These are phyloP conservation scores for Tribolium madens DNA, from an alignment of 1,140 invertebrate species.

Conservation along the genomic window DNA sequence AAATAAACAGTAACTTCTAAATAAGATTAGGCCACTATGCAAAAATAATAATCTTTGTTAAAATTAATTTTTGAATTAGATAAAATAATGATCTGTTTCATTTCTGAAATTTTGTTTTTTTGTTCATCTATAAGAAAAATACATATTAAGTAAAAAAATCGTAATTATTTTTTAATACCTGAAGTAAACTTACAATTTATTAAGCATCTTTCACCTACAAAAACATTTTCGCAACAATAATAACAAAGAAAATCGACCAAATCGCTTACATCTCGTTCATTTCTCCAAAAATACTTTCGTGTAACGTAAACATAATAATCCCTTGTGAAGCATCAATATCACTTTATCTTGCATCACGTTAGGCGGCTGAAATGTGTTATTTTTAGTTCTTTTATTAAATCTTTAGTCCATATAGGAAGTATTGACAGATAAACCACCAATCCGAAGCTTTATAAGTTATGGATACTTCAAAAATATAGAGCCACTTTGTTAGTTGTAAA, in stretches of 20 bases:
- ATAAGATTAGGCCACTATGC: no score
- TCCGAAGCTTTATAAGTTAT: neutral
- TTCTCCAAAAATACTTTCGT: neutral
- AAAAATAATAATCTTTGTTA: no score
- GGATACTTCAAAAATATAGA: neutral
- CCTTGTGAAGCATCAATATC: slow-evolving; percentile 17
- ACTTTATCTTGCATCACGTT: slow-evolving; percentile 15
- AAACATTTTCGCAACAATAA: neutral
- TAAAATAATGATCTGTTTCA: no score
- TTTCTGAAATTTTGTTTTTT: no score
- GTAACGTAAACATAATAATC: slow-evolving; percentile 18
- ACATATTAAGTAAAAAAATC: no score
- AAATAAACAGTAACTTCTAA: no score
- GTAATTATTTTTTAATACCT: neutral
- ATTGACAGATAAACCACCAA: neutral
- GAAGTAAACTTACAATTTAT: neutral
- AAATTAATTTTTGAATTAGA: no score
- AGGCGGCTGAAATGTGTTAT: slow-evolving; percentile 4
- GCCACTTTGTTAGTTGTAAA: neutral
- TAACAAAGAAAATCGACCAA: neutral
- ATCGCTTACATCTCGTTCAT: slow-evolving; percentile 1
- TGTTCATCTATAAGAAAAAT: no score
- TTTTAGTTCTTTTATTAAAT: slow-evolving; percentile 29
- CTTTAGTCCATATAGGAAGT: neutral
- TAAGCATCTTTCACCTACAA: neutral